These are phyloP conservation scores for Tolypeutes matacus DNA, from an alignment of 2,797 vertebrate genomes.

Conservation along the genomic window DNA sequence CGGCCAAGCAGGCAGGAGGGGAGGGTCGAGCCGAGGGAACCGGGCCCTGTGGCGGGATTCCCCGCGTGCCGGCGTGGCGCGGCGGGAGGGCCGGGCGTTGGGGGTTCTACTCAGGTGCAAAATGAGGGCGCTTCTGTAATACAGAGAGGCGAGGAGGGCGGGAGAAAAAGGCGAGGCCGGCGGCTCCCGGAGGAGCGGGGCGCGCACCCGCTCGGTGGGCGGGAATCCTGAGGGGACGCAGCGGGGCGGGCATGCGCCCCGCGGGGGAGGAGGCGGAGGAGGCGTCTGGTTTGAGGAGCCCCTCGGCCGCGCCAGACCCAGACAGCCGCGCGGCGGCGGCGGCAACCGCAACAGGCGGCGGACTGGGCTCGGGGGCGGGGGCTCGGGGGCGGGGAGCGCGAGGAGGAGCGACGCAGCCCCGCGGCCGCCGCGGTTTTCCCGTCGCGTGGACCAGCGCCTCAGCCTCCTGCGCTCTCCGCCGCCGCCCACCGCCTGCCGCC, in stretches of 20 bases:
- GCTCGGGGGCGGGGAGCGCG: conserved; percentile 81
- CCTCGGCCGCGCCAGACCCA: conserved; percentile 67
- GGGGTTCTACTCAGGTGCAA: neutral
- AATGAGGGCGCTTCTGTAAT: rapidly evolving
- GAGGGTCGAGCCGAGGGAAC: rapidly evolving
- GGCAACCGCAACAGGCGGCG: conserved; percentile 84
- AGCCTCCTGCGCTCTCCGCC: conserved; percentile 92
- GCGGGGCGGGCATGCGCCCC: conserved; percentile 29
- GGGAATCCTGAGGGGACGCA: conserved; percentile 52
- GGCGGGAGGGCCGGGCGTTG: too few species aligned
- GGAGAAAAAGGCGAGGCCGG: rapidly evolving
- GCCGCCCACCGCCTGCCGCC: conserved; percentile 86
- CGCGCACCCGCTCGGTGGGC: conserved; percentile 54
- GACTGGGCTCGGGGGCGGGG: conserved; percentile 78
- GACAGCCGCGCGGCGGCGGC: conserved; percentile 67
- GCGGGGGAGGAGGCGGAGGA: conserved; percentile 8
- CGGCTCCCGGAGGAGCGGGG: neutral
- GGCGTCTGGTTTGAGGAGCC: neutral
- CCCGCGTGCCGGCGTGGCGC: neutral
- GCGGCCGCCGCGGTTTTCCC: conserved; percentile 86
- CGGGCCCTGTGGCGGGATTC: rapidly evolving
- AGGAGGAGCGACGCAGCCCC: conserved; percentile 61
- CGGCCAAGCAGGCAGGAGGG: neutral
- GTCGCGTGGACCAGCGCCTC: conserved; percentile 94
- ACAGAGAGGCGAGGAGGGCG: rapidly evolving